Evolutionary conservation across 2,888 invertebrate species (phyloP).

Genomic region (Lapara coniferarum): DNA sequence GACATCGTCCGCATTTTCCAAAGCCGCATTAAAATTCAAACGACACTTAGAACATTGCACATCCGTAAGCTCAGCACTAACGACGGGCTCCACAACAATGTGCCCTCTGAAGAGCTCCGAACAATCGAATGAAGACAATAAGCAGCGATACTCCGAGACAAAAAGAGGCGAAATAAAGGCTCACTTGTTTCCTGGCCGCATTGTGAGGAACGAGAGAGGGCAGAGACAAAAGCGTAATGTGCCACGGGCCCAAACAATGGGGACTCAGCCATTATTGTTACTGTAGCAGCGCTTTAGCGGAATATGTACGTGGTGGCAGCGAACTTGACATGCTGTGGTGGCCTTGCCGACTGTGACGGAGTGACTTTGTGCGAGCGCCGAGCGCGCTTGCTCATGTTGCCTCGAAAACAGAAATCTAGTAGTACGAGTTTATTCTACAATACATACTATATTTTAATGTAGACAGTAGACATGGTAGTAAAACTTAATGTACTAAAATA

Average conservation of each 20-base stretch:
- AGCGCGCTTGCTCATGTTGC: not conserved
- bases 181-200: constrained; percentile 85
- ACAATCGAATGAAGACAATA: constrained; percentile 85
- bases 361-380: constrained; percentile 32
- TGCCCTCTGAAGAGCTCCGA: constrained; percentile 83
- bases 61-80: constrained; percentile 81
- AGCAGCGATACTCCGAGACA: constrained; percentile 85
- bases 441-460: not conserved
- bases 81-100: constrained; percentile 82
- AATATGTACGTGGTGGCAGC: constrained; percentile 74
- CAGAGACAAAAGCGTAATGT: constrained; percentile 84
- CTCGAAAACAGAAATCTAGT: not conserved
- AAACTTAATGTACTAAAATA: not conserved
- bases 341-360: constrained; percentile 47
- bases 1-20: constrained; percentile 46
- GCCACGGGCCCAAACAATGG: constrained; percentile 84
- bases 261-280: constrained; percentile 82
- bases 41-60: constrained; percentile 78
- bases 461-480: not conserved
- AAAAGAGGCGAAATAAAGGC: constrained; percentile 85
- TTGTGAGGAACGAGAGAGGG: constrained; percentile 84
- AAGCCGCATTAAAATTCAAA: constrained; percentile 74
- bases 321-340: constrained; percentile 78
- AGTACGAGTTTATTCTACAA: not conserved
- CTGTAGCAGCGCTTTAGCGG: constrained; percentile 79